Evolutionary conservation across 92 coral and sea anemone species (phyloP).

Genomic region (Parazoanthus atlanticus): DNA sequence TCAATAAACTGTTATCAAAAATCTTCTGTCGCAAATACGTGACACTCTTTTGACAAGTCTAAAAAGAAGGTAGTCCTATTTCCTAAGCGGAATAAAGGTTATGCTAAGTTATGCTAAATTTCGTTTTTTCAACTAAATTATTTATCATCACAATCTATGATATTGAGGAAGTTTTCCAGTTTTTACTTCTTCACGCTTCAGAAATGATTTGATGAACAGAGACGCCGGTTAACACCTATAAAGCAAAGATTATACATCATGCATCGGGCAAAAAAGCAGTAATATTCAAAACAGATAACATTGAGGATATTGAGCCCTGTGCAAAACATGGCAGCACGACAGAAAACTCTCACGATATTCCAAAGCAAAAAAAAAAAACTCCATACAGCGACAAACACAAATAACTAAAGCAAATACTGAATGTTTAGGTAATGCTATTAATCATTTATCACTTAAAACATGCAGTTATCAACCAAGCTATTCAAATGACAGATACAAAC

Average conservation of each 20-base stretch:
- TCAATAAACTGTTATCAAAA: no score
- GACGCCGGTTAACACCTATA: no score
- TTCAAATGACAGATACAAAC: background rate
- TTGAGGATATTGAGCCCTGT: background rate
- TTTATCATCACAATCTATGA: background rate
- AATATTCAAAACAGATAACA: no score
- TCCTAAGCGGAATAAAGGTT: background rate
- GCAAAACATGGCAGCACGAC: no score
- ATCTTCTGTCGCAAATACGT: background rate
- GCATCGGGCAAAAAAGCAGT: background rate
- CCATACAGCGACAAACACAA: background rate
- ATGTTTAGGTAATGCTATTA: background rate
- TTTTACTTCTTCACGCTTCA: background rate
- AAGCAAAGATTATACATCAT: background rate
- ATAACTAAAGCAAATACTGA: background rate
- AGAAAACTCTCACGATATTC: background rate
- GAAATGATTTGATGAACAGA: no score
- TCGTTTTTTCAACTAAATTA: no score
- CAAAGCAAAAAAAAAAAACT: background rate
- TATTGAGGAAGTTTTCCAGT: background rate
- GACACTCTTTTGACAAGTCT: background rate
- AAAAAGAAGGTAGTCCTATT: background rate
- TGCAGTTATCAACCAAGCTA: slow-evolving; percentile 1
- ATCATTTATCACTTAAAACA: slow-evolving; percentile 23
- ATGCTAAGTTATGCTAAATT: background rate